phyloP scores from a whole-genome alignment of 1,140 invertebrate species.

The Penaeus japonicus region DNA sequence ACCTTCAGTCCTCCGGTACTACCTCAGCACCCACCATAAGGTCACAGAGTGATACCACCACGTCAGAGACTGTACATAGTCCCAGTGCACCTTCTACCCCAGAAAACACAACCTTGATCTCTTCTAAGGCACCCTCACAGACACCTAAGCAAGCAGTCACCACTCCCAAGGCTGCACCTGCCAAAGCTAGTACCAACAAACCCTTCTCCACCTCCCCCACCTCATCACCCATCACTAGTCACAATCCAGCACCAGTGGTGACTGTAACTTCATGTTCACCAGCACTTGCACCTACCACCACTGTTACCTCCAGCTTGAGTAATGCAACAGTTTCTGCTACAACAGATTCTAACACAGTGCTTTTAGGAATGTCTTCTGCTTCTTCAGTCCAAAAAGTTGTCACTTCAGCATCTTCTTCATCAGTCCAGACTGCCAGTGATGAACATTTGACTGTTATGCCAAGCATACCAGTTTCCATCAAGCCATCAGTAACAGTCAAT shows the following conservation, averaged over 20 bases:
- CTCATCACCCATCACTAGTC: neutral
- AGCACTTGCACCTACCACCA: neutral
- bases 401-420: slow-evolving; percentile 2
- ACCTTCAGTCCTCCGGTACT: slow-evolving; percentile 40
- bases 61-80: slow-evolving; percentile 37
- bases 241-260: neutral
- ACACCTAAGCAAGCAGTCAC: slow-evolving; percentile 27
- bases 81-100: slow-evolving; percentile 32
- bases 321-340: neutral
- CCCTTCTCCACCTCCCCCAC: neutral
- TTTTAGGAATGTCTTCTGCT: neutral
- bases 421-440: slow-evolving; percentile 15
- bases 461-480: slow-evolving; percentile 32
- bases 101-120: neutral
- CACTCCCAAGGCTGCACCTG: slow-evolving; percentile 13
- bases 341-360: neutral
- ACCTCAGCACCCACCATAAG: slow-evolving; percentile 38
- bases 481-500: slow-evolving; percentile 33
- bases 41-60: slow-evolving; percentile 27
- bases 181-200: slow-evolving; percentile 9
- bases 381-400: neutral
- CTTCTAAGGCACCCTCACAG: slow-evolving; percentile 36
- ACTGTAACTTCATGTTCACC: slow-evolving; percentile 15
- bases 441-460: slow-evolving; percentile 36
- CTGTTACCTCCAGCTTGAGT: slow-evolving; percentile 3